phyloP scores from a whole-genome alignment of 2,888 invertebrate species.

The Papilio gigon region DNA sequence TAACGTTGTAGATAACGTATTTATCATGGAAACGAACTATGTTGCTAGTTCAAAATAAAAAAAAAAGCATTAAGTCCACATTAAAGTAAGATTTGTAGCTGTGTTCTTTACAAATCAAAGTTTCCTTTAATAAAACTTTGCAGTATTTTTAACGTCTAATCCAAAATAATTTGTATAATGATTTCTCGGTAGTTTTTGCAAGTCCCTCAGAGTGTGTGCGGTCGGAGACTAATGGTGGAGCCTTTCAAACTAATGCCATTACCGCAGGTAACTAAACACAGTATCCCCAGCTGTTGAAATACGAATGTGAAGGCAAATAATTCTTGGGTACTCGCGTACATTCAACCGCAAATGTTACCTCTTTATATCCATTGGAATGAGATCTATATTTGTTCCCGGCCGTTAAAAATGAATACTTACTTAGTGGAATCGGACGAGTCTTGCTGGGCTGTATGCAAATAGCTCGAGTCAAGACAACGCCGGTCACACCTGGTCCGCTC shows the following conservation, averaged over 20 bases:
- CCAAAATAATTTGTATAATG: neutral
- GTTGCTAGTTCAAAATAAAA: neutral
- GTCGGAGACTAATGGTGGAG: constrained; percentile 18
- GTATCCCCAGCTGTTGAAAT: constrained; percentile 24
- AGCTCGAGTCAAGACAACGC: constrained; percentile 63
- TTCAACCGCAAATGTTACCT: neutral
- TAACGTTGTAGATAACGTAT: neutral
- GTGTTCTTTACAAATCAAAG: neutral
- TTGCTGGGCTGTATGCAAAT: constrained; percentile 67
- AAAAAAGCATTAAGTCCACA: no score
- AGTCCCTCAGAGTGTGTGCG: neutral
- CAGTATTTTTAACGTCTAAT: constrained; percentile 7
- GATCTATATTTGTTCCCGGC: neutral
- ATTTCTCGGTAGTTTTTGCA: constrained; percentile 12
- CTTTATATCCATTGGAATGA: constrained; percentile 2
- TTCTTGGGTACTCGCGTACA: constrained; percentile 8
- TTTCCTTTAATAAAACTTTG: neutral
- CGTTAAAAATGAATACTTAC: constrained; percentile 12
- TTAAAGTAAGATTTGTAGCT: neutral
- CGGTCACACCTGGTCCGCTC: constrained; percentile 75
- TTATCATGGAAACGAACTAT: neutral
- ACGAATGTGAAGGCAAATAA: constrained; percentile 29
- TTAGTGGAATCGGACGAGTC: constrained; percentile 44
- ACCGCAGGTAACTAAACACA: constrained; percentile 28
- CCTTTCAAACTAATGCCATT: constrained; percentile 21